Evolutionary conservation across 2,797 vertebrate species (phyloP).

Genomic region (Amniataba percoides): DNA sequence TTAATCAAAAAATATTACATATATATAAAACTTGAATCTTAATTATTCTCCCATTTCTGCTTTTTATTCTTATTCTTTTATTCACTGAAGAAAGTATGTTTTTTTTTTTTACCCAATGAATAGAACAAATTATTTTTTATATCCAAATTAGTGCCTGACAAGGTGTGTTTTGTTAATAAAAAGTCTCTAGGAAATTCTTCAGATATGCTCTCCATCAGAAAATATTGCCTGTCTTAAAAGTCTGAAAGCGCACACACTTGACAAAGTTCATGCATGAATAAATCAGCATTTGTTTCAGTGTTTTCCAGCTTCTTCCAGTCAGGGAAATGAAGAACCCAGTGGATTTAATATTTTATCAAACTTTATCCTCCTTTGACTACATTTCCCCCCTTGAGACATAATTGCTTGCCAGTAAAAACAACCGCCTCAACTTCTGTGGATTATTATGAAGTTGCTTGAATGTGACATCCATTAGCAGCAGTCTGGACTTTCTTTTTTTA

Average conservation of each 20-base stretch:
- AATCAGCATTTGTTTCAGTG: conserved; percentile 5
- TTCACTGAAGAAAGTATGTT: background rate
- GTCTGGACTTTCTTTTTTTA: background rate
- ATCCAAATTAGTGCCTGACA: background rate
- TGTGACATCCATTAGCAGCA: conserved; percentile 23
- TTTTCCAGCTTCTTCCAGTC: background rate
- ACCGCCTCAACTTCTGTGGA: background rate
- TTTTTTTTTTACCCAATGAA: no score
- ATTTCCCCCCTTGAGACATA: conserved; percentile 6
- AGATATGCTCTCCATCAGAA: background rate
- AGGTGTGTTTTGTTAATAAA: background rate
- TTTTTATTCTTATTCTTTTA: background rate
- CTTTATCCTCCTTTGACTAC: background rate
- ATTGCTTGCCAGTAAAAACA: conserved; percentile 11
- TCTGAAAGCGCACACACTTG: background rate
- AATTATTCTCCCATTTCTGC: background rate
- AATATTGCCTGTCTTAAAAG: background rate
- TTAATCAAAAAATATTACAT: background rate
- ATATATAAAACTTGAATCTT: background rate
- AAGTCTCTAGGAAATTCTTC: background rate
- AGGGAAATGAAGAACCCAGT: background rate
- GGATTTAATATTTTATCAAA: conserved; percentile 2
- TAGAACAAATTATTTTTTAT: no score
- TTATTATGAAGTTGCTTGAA: conserved; percentile 25
- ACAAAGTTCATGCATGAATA: background rate